Evolutionary conservation across 2,888 invertebrate genomes (phyloP).

Genomic region (Eubasilissa splendida): DNA sequence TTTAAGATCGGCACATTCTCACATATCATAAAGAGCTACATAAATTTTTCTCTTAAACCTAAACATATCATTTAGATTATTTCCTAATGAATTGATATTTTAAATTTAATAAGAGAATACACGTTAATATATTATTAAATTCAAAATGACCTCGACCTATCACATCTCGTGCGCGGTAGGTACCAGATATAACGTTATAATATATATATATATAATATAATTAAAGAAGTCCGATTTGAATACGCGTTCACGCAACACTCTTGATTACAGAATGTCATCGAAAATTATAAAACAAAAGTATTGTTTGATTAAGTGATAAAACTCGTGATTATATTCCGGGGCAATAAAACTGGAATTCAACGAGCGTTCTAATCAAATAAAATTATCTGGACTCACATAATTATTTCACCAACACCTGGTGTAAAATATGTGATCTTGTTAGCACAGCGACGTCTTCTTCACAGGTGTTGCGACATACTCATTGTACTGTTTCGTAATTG

Average conservation of each 20-base stretch:
- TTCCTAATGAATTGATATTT: no score
- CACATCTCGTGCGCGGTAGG: no score
- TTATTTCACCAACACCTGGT: conserved; percentile 15
- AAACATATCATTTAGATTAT: no score
- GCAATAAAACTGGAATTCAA: conserved; percentile 11
- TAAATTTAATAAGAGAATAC: no score
- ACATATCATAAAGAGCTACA: no score
- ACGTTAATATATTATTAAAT: no score
- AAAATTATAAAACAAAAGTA: neutral
- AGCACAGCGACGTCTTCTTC: neutral
- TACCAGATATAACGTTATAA: no score
- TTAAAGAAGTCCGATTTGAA: no score
- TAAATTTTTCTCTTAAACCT: no score
- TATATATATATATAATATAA: no score
- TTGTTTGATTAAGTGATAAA: conserved; percentile 32
- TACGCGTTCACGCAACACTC: neutral
- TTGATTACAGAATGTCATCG: neutral
- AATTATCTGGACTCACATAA: conserved; percentile 12
- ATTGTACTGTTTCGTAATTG: conserved; percentile 6
- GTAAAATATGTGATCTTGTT: neutral
- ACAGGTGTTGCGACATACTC: conserved; percentile 18
- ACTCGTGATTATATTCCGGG: neutral
- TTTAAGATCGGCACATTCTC: no score
- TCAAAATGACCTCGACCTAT: no score
- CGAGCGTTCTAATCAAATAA: conserved; percentile 22